Evolutionary conservation across 2,113 vertebrate genomes (phyloP).

Genomic region (Oceanites oceanicus): DNA sequence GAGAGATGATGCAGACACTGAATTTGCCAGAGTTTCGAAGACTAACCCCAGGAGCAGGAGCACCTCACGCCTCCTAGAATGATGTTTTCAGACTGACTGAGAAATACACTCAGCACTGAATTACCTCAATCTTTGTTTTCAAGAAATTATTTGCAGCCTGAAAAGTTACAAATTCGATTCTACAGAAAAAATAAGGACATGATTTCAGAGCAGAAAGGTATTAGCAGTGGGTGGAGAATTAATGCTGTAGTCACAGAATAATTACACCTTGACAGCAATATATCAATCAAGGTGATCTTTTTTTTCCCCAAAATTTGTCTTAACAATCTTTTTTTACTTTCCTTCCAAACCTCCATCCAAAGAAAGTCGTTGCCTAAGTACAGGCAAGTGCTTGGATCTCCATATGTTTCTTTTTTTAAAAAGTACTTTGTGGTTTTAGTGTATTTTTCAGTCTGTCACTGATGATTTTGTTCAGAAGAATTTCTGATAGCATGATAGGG

Average conservation of each 20-base stretch:
- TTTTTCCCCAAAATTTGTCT: neutral
- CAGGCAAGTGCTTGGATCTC: neutral
- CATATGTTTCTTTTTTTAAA: neutral
- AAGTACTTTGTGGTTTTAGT: neutral
- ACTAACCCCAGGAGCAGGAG: neutral
- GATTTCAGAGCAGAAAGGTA: neutral
- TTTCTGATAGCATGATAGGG: neutral
- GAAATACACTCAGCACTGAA: neutral
- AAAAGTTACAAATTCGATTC: neutral
- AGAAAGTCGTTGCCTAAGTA: neutral
- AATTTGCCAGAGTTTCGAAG: neutral
- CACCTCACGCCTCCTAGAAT: neutral
- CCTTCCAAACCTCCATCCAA: neutral
- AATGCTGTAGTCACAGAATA: neutral
- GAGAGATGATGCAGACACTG: neutral
- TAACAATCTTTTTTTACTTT: neutral
- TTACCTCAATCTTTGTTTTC: neutral
- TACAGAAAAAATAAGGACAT: neutral
- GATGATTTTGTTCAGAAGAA: neutral
- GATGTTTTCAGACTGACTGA: neutral
- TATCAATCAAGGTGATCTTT: neutral
- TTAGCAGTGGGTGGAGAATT: neutral
- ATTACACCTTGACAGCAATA: neutral
- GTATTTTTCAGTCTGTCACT: neutral
- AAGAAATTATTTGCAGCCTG: neutral